Evolutionary conservation across 2,888 invertebrate genomes (phyloP), one percentile per base, ranked within the genome.

Genomic region (Acanthococcus lagerstroemiae): DNA sequence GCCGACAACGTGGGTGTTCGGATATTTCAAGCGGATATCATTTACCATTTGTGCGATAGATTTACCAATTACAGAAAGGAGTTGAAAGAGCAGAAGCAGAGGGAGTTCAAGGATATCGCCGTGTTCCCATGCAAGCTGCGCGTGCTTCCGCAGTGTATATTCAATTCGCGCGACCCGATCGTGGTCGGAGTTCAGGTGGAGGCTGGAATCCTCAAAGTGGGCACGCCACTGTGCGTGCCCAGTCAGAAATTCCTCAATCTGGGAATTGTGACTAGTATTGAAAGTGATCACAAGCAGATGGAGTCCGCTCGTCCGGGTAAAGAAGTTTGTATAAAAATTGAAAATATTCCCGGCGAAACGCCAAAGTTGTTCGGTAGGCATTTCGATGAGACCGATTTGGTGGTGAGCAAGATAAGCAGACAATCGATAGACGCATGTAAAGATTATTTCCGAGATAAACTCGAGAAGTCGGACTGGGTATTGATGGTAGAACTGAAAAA

Each of bases 371-470:
- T 87, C 77, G 99, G 99, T 12, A 82, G 99, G 67, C 99, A 99
- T 79, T 99, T 99, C 79, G 96, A 96, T 74, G 89, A 93, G 74
- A 93, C 88, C 46, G 99, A 99, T 78, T 81, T 92, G 76, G 83
- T 99, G 70, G 84, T 95, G 74, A 96, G 96, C 82, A 95, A 90
- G 95, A 96, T 99, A 74, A 90, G 91, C 60, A 86, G 99, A 65
- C 92, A 95, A 75, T 95, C 95, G 70, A 99, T 99, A 75, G 97
- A 99, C 79, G 96, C 95, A 7, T 96, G 97, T 80, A 99, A 99
- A 79, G 91, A 96, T 73, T 95, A 96, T 80, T 99, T 99, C 85
- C 84, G 99, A 70, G 96, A 96, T 73, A 99, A 99, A 77, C 83
- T 99, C 73, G 80, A 88, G 74, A 99, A 96, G 80, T 85, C 88